A percentile compares a stretch with the other conserved stretches of the same genome.
phyloP scores from a whole-genome alignment of 2,113 vertebrate species.

The Thalassoma bifasciatum region DNA sequence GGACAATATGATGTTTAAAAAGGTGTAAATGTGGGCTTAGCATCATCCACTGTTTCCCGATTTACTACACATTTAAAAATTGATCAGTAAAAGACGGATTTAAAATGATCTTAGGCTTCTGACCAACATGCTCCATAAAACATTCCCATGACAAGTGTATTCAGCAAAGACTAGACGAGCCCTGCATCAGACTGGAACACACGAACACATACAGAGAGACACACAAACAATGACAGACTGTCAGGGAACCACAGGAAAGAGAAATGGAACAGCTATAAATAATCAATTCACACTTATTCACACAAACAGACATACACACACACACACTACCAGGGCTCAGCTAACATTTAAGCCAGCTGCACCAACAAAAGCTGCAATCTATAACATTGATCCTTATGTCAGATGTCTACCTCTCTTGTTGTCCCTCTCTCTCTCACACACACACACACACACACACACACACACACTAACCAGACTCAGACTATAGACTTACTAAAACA shows the following conservation, averaged over 20 bases:
- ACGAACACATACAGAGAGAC: slow-evolving; percentile 25
- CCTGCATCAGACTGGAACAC: slow-evolving; percentile 7
- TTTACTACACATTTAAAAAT: too few species aligned
- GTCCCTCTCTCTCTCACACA: background rate
- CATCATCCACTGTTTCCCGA: too few species aligned
- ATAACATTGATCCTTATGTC: slow-evolving; percentile 69
- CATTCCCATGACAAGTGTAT: background rate
- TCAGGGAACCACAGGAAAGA: slow-evolving; percentile 44
- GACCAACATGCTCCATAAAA: background rate
- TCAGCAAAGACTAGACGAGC: background rate
- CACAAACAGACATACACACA: slow-evolving; percentile 35
- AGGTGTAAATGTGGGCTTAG: too few species aligned
- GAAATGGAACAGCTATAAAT: slow-evolving; percentile 65
- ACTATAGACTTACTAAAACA: slow-evolving; percentile 40
- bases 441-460: slow-evolving; percentile 22
- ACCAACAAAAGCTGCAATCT: slow-evolving; percentile 59
- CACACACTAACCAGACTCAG: slow-evolving; percentile 24
- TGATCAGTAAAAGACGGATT: too few species aligned
- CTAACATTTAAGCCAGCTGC: slow-evolving; percentile 62
- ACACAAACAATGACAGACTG: slow-evolving; percentile 49
- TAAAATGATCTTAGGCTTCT: background rate
- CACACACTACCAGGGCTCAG: slow-evolving; percentile 46
- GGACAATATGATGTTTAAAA: too few species aligned
- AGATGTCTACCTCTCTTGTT: slow-evolving; percentile 35
- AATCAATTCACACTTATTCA: slow-evolving; percentile 59